Conservation (phyloP, 2,113 vertebrate species). For the Serilophus lunatus region DNA sequence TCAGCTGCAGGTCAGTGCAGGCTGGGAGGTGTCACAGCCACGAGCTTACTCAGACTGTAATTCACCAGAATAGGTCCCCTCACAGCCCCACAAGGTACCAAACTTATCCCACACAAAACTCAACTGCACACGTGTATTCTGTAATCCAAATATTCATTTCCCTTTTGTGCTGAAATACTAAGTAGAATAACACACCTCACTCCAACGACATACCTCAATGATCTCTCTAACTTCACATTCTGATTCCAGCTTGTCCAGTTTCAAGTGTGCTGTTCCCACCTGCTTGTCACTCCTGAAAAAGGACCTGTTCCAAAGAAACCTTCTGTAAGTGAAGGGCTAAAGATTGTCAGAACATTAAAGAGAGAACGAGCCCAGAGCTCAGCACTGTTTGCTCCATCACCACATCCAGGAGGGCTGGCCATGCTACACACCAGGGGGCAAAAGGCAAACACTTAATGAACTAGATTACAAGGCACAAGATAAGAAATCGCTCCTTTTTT, state of each 20-base stretch:
- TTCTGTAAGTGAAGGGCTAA: neutral
- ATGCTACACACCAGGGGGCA: neutral
- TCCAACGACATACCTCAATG: constrained; percentile 77
- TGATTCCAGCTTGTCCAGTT: constrained; percentile 90
- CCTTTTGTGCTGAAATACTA: neutral
- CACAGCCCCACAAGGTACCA: neutral
- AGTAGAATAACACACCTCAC: neutral
- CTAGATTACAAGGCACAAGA: neutral
- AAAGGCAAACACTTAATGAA: neutral
- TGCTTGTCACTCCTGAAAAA: constrained; percentile 95
- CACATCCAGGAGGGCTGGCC: neutral
- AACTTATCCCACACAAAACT: neutral
- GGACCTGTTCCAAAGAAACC: constrained; percentile 74
- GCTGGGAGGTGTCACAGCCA: neutral
- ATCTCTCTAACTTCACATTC: constrained; percentile 95
- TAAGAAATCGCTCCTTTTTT: neutral
- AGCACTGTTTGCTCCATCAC: neutral
- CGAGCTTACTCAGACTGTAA: fast-evolving
- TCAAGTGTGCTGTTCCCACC: constrained; percentile 86
- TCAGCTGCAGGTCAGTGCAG: neutral
- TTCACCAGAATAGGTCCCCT: neutral
- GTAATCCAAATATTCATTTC: fast-evolving
- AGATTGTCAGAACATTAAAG: neutral
- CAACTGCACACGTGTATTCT: too few species aligned
- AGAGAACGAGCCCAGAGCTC: neutral